Evolutionary conservation across 2,888 invertebrate species (phyloP).

Genomic region (Drosophila vallismaia): DNA sequence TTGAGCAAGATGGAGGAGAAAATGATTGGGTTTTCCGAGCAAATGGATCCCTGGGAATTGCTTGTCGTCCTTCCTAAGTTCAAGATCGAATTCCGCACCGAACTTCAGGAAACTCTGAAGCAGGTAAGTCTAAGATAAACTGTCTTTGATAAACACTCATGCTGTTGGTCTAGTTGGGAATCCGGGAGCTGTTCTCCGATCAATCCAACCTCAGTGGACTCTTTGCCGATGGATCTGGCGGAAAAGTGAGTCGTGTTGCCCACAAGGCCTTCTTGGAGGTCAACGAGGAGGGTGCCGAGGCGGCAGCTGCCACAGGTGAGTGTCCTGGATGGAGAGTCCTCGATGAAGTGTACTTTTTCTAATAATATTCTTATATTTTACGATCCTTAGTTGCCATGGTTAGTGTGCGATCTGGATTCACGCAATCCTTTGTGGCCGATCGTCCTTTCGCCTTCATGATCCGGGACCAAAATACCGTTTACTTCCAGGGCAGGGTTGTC

Average conservation of each 20-base stretch:
- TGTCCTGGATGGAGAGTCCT: background rate
- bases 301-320: conserved; percentile 32
- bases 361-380: background rate
- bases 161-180: conserved; percentile 15
- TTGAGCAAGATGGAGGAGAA: conserved; percentile 22
- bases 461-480: conserved; percentile 19
- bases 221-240: conserved; percentile 20
- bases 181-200: conserved; percentile 26
- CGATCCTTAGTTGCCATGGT: conserved; percentile 10
- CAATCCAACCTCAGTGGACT: conserved; percentile 14
- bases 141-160: background rate
- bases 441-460: conserved; percentile 32
- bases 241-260: conserved; percentile 87
- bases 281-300: conserved; percentile 89
- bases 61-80: conserved; percentile 21
- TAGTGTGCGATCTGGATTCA: conserved; percentile 16
- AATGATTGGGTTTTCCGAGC: conserved; percentile 24
- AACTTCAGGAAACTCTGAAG: conserved; percentile 26
- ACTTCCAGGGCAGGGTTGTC: conserved; percentile 27
- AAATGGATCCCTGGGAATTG: conserved; percentile 9
- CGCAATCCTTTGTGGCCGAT: conserved; percentile 6
- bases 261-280: conserved; percentile 94
- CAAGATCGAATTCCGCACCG: conserved; percentile 28
- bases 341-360: background rate
- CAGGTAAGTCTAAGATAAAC: background rate